Percentiles rank a stretch among this genome's conserved stretches.
phyloP scores from a whole-genome alignment of 2,888 invertebrate genomes.

The Litoditis marina region DNA sequence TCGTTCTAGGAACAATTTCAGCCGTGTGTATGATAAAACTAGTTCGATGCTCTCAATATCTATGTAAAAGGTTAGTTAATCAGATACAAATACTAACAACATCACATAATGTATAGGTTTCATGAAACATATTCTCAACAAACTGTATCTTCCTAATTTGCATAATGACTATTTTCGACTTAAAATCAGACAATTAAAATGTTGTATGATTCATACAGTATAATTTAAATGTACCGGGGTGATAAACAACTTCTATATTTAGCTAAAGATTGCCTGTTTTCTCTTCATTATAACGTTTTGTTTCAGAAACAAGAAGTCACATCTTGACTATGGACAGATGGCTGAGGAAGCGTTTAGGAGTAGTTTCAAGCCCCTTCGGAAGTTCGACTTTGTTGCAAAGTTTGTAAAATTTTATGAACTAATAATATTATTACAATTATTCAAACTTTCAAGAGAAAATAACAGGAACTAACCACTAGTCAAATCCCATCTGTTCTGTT shows the following conservation, averaged over 20 bases:
- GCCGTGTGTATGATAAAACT: slow-evolving; percentile 56
- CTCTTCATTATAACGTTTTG: no score
- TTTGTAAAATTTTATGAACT: slow-evolving; percentile 8
- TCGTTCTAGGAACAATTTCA: slow-evolving; percentile 53
- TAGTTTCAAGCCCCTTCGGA: slow-evolving; percentile 40
- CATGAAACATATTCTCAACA: no score
- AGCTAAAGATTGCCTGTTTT: no score
- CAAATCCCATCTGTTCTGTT: no score
- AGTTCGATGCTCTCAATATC: slow-evolving; percentile 53
- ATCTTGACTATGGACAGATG: slow-evolving; percentile 63
- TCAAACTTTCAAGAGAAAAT: no score
- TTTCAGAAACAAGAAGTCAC: slow-evolving; percentile 47
- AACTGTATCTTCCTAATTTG: no score
- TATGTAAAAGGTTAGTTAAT: slow-evolving; percentile 46
- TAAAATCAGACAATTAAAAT: background rate
- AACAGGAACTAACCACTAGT: no score
- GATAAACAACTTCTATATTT: no score
- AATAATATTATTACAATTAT: background rate
- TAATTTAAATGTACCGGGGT: background rate
- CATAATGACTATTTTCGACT: no score
- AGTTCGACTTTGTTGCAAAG: slow-evolving; percentile 37
- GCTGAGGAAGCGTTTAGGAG: slow-evolving; percentile 59
- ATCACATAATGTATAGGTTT: no score
- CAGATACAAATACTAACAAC: no score
- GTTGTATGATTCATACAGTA: background rate